Conservation (phyloP, 1,140 invertebrate species). For the Zaprionus camerounensis region DNA sequence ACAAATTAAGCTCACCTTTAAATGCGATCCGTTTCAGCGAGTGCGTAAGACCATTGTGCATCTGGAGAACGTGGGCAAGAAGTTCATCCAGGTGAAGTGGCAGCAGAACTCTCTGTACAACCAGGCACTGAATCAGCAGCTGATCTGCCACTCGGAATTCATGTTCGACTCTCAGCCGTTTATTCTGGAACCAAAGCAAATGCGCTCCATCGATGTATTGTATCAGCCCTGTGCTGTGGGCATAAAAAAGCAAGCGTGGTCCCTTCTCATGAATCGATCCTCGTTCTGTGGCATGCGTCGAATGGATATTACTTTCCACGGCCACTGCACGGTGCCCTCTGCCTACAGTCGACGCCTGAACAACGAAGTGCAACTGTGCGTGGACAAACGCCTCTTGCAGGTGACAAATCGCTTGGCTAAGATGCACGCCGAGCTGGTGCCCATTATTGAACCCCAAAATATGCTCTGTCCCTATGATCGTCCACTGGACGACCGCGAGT, state of each 20-base stretch:
- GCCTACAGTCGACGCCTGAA: constrained; percentile 28
- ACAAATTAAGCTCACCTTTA: constrained; percentile 25
- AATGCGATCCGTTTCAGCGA: constrained; percentile 58
- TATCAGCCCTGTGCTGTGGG: constrained; percentile 58
- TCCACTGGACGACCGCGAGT: constrained; percentile 61
- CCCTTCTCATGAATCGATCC: constrained; percentile 30
- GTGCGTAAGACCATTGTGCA: constrained; percentile 52
- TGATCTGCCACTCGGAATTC: constrained; percentile 34
- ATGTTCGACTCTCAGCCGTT: constrained; percentile 52
- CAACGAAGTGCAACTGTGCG: constrained; percentile 12
- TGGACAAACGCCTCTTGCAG: constrained; percentile 40
- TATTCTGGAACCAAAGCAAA: constrained; percentile 26
- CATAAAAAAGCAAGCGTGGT: constrained; percentile 45
- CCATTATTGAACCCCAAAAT: constrained; percentile 37
- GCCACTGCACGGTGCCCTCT: constrained; percentile 46
- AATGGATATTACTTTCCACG: constrained; percentile 41
- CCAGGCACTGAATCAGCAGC: constrained; percentile 28
- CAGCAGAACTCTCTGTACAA: not conserved
- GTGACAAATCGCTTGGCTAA: constrained; percentile 25
- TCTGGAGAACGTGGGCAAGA: constrained; percentile 53
- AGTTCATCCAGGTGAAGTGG: constrained; percentile 32
- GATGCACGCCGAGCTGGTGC: constrained; percentile 49
- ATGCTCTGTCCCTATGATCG: constrained; percentile 65
- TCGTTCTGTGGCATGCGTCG: constrained; percentile 52
- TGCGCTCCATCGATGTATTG: constrained; percentile 48